Conservation (phyloP, 2,888 invertebrate species). For the Neuroscelio doddi region DNA sequence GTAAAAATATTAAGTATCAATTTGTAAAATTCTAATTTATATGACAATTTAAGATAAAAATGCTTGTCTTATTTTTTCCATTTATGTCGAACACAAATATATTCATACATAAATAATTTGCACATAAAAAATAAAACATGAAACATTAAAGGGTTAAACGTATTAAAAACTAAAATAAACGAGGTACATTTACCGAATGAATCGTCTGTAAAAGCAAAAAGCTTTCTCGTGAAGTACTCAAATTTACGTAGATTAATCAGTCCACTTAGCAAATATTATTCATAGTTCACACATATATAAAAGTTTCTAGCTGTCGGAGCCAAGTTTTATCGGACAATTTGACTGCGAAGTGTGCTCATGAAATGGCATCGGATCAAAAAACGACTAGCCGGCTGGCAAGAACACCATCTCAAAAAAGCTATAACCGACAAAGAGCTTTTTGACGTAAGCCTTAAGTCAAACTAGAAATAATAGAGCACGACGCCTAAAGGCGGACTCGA, state of each 20-base stretch:
- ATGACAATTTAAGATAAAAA: too few relatives aligned
- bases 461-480: slow-evolving; percentile 27
- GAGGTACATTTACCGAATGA: too few relatives aligned
- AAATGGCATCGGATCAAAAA: slow-evolving; percentile 10
- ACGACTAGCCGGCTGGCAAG: neutral
- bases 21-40: too few relatives aligned
- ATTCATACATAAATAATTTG: too few relatives aligned
- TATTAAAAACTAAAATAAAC: too few relatives aligned
- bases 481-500: slow-evolving; percentile 22
- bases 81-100: too few relatives aligned
- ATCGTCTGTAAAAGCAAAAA: too few relatives aligned
- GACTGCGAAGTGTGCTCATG: neutral
- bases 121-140: too few relatives aligned
- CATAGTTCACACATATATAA: neutral
- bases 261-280: slow-evolving; percentile 5
- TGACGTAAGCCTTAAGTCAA: slow-evolving; percentile 33
- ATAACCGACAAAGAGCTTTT: slow-evolving; percentile 34
- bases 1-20: too few relatives aligned
- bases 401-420: slow-evolving; percentile 9
- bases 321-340: slow-evolving; percentile 19
- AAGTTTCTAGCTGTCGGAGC: neutral
- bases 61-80: too few relatives aligned
- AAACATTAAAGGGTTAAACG: too few relatives aligned
- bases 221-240: too few relatives aligned
- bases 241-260: slow-evolving; percentile 2